Evolutionary conservation across 2,888 invertebrate species (phyloP).

Genomic region (Erynnis tages): DNA sequence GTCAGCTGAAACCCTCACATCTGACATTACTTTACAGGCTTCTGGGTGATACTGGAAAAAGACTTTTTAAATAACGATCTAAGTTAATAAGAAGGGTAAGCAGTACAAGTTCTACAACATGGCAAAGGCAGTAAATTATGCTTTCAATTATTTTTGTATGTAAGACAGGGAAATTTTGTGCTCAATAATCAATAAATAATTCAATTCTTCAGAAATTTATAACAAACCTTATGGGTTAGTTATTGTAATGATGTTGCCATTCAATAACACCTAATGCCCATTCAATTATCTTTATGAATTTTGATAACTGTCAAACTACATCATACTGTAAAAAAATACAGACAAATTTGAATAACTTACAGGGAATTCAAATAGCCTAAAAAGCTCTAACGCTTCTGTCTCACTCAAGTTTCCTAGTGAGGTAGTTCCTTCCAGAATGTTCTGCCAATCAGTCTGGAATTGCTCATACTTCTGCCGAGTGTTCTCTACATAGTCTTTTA

Average conservation of each 20-base stretch:
- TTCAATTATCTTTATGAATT: no score
- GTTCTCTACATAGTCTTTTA: constrained; percentile 61
- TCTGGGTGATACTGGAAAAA: constrained; percentile 68
- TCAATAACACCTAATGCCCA: no score
- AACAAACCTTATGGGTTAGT: no score
- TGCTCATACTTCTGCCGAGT: constrained; percentile 53
- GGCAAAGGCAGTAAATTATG: no score
- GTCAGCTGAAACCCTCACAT: constrained; percentile 78
- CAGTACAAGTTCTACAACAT: no score
- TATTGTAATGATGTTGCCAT: no score
- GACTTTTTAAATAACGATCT: not conserved
- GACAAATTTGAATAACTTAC: constrained; percentile 54
- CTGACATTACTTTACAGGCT: constrained; percentile 71
- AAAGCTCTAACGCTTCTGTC: constrained; percentile 65
- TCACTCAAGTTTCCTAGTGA: constrained; percentile 68
- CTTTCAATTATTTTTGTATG: no score
- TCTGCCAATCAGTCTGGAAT: constrained; percentile 72
- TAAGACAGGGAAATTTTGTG: no score
- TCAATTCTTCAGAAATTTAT: no score
- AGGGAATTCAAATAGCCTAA: constrained; percentile 80
- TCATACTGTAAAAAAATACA: no score
- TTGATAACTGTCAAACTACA: not conserved
- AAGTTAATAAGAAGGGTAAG: no score
- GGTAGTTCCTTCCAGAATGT: constrained; percentile 61
- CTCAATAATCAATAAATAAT: no score